These are phyloP conservation scores for Lepidothrix coronata DNA, from an alignment of 2,113 vertebrate genomes.

Conservation along the genomic window DNA sequence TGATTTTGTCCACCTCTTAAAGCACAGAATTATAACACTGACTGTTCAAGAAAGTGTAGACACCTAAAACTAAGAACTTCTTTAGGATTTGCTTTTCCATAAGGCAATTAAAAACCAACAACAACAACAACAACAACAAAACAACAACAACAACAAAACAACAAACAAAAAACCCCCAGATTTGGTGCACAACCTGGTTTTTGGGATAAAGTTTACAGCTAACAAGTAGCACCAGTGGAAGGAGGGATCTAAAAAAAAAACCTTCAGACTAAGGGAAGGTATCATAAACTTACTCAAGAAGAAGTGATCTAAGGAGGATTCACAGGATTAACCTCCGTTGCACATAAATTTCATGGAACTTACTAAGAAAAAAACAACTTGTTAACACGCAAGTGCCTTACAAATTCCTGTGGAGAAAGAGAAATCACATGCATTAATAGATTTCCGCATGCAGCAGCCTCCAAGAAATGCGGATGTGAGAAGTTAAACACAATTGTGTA, in stretches of 20 bases:
- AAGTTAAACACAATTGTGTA: neutral
- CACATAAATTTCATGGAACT: neutral
- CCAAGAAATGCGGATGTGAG: neutral
- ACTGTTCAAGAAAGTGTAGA: neutral
- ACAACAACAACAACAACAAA: no score
- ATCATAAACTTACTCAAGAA: neutral
- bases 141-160: no score
- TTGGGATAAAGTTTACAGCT: neutral
- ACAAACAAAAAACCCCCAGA: neutral
- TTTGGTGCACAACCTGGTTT: neutral
- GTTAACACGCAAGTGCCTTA: neutral
- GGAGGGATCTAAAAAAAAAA: neutral
- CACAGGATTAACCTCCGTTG: neutral
- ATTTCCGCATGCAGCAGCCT: neutral
- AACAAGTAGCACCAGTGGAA: neutral
- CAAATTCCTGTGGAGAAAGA: neutral
- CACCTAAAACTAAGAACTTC: neutral
- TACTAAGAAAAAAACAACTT: neutral
- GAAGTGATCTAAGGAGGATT: fast-evolving
- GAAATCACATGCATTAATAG: neutral
- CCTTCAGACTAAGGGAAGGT: neutral
- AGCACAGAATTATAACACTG: neutral
- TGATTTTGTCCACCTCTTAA: neutral
- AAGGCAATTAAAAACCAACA: neutral
- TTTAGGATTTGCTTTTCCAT: neutral